Evolutionary conservation across 2,797 vertebrate genomes (phyloP).

Genomic region (Gambusia yucatana): DNA sequence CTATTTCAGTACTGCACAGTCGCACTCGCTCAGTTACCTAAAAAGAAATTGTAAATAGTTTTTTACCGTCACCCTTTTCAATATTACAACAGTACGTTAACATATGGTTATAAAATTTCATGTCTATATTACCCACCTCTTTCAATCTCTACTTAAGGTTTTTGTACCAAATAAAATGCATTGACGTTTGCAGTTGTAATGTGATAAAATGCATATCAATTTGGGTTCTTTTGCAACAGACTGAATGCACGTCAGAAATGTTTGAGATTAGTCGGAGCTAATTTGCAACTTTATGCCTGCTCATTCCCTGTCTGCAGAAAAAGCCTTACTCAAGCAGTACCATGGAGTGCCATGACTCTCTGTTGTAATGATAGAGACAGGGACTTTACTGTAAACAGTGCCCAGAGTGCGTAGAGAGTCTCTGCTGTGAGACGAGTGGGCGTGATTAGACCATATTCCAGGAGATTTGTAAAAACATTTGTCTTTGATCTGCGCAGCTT

Average conservation of each 20-base stretch:
- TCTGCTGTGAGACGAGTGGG: slow-evolving; percentile 14
- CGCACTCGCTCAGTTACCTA: neutral
- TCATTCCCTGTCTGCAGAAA: slow-evolving; percentile 20
- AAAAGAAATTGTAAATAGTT: neutral
- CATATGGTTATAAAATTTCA: neutral
- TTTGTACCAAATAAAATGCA: neutral
- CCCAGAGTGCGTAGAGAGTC: slow-evolving; percentile 20
- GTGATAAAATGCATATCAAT: neutral
- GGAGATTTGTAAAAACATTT: slow-evolving; percentile 36
- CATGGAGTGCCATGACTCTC: slow-evolving; percentile 46
- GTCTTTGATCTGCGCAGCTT: slow-evolving; percentile 44
- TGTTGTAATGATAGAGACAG: slow-evolving; percentile 42
- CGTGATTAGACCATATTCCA: slow-evolving; percentile 27
- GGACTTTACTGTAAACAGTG: slow-evolving; percentile 35
- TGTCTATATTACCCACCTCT: neutral
- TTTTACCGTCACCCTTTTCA: neutral
- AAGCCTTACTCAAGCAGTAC: slow-evolving; percentile 44
- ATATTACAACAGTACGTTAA: neutral
- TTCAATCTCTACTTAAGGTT: neutral
- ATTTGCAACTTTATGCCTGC: slow-evolving; percentile 30
- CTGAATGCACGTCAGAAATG: slow-evolving; percentile 10
- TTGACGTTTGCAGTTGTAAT: neutral
- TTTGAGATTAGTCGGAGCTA: slow-evolving; percentile 36
- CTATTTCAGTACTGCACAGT: neutral
- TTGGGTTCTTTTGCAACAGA: neutral